A percentile compares a stretch with the other conserved stretches of the same genome.
Conservation (phyloP, 2,113 vertebrate genomes). For the Perca schrenkii region DNA sequence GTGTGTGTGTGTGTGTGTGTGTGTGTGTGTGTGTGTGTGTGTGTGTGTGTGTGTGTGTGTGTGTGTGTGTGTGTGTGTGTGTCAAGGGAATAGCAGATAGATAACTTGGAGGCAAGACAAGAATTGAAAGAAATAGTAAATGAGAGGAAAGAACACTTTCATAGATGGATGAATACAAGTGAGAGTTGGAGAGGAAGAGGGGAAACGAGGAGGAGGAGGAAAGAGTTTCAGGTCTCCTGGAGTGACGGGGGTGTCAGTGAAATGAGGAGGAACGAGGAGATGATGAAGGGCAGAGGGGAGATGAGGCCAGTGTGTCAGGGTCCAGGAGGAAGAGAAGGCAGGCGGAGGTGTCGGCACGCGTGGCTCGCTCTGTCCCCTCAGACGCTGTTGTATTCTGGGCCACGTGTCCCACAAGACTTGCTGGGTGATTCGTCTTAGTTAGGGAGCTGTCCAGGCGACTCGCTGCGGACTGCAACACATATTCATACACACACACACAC, state of each 20-base stretch:
- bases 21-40: too few relatives aligned
- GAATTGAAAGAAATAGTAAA: background rate
- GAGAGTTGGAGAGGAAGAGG: background rate
- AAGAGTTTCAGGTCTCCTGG: background rate
- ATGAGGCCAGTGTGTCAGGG: conserved; percentile 19
- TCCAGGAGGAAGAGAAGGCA: conserved; percentile 5
- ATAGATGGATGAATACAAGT: background rate
- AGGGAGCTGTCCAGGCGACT: conserved; percentile 69
- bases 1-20: background rate
- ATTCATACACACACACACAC: conserved; percentile 37
- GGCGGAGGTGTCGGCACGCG: conserved; percentile 11
- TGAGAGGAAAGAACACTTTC: background rate
- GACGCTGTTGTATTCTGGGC: conserved; percentile 64
- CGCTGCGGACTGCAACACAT: conserved; percentile 49
- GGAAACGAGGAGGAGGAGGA: background rate
- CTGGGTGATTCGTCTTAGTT: conserved; percentile 77
- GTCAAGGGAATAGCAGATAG: background rate
- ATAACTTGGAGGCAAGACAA: background rate
- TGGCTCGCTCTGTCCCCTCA: conserved; percentile 25
- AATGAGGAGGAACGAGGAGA: background rate
- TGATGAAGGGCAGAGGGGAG: conserved; percentile 29
- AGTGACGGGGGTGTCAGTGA: background rate
- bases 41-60: too few relatives aligned
- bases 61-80: too few relatives aligned
- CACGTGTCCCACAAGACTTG: conserved; percentile 50